A percentile compares a stretch with the other conserved stretches of the same genome.
Conservation (phyloP, 2,797 vertebrate species). For the Pelochelys cantorii region DNA sequence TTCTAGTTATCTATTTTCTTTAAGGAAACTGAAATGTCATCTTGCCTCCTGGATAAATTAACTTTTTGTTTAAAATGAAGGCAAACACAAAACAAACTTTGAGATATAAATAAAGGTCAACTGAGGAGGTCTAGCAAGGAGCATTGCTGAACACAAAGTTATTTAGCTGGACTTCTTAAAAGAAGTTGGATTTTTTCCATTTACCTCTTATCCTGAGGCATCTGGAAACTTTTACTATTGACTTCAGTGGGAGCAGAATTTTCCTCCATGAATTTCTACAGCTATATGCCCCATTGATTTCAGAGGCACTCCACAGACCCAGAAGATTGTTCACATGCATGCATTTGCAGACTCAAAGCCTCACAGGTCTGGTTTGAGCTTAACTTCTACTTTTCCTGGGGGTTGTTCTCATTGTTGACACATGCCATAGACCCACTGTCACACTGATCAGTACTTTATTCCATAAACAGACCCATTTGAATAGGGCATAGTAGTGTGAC, state of each 20-base stretch:
- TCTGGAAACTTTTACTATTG: background rate
- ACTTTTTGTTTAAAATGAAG: conserved; percentile 57
- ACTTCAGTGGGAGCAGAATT: background rate
- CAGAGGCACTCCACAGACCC: background rate
- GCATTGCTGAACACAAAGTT: background rate
- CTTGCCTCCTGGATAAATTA: conserved; percentile 68
- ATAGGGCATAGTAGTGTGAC: background rate
- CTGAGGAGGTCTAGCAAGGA: conserved; percentile 8
- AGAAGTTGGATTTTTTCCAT: background rate
- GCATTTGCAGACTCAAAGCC: background rate
- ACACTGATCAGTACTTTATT: background rate
- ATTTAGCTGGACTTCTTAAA: conserved; percentile 17
- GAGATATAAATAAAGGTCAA: conserved; percentile 63
- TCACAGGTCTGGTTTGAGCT: background rate
- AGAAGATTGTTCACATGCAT: background rate
- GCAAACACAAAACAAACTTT: background rate
- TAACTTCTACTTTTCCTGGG: background rate
- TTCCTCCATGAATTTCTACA: background rate
- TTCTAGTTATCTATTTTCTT: conserved; percentile 69
- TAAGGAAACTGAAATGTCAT: conserved; percentile 71
- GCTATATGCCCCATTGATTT: background rate
- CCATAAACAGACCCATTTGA: background rate
- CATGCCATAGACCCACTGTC: background rate
- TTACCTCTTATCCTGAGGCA: background rate
- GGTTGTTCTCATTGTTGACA: background rate